Evolutionary conservation across 2,113 vertebrate species (phyloP).

Genomic region (Ardeotis arabs): DNA sequence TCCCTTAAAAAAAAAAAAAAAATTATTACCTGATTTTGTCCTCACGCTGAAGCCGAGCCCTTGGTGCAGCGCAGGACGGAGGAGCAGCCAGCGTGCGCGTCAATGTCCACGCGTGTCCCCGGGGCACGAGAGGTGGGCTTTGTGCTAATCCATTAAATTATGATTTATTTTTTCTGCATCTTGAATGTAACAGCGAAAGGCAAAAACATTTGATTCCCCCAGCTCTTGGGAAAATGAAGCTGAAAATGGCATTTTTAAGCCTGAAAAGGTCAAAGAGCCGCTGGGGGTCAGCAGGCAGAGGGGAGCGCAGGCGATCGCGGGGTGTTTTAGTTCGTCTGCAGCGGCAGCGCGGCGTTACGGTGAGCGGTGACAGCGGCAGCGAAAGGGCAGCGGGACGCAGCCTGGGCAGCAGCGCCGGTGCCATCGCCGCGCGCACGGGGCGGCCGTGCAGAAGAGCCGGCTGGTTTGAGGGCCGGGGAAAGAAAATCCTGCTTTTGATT

Average conservation of each 20-base stretch:
- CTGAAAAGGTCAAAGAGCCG: neutral
- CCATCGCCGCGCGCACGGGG: neutral
- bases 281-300: neutral
- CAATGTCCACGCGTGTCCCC: neutral
- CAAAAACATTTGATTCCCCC: neutral
- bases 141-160: neutral
- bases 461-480: neutral
- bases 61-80: neutral
- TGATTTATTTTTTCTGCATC: fast-evolving
- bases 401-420: neutral
- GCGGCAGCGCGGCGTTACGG: fast-evolving
- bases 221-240: neutral
- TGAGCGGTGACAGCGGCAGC: fast-evolving
- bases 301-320: fast-evolving
- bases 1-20: neutral
- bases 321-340: too few species aligned
- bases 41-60: neutral
- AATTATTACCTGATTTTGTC: neutral
- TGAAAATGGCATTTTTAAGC: neutral
- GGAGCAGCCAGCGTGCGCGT: neutral
- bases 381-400: neutral
- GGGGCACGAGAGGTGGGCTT: neutral
- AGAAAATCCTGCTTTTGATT: neutral
- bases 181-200: too few species aligned
- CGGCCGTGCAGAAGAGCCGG: neutral